Conservation (phyloP, 1,140 invertebrate species). For the Hycleus phaleratus region DNA sequence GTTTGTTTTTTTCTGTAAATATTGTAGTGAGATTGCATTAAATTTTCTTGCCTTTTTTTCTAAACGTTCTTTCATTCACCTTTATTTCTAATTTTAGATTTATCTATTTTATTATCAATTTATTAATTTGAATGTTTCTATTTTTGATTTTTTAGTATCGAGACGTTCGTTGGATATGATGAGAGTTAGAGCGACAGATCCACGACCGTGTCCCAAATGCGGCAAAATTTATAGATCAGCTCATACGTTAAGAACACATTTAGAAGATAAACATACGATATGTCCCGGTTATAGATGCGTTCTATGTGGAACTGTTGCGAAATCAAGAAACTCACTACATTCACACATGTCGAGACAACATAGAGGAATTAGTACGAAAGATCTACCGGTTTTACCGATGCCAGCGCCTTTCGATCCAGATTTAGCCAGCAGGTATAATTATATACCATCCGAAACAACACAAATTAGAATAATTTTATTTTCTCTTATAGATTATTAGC, state of each 20-base stretch:
- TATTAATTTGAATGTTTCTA: not conserved
- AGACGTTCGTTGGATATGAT: constrained; percentile 72
- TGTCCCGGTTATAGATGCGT: constrained; percentile 87
- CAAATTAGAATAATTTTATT: not conserved
- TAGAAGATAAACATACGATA: constrained; percentile 87
- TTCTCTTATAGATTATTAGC: constrained; percentile 57
- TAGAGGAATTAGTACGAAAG: constrained; percentile 85
- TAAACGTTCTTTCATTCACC: not conserved
- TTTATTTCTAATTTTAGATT: not conserved
- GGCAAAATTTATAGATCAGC: constrained; percentile 88
- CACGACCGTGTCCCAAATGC: constrained; percentile 83
- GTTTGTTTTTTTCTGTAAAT: no score
- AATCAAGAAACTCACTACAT: constrained; percentile 81
- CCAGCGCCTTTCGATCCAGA: constrained; percentile 84
- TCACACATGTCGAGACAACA: constrained; percentile 90
- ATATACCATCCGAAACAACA: not conserved
- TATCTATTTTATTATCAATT: no score
- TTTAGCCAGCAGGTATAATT: constrained; percentile 57
- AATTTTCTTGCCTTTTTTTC: not conserved
- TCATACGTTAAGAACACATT: constrained; percentile 79
- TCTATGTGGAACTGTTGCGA: constrained; percentile 84
- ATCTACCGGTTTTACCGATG: constrained; percentile 83
- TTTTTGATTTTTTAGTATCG: constrained; percentile 48
- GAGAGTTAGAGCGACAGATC: constrained; percentile 81
- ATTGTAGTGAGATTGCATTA: constrained; percentile 13